Base-by-base conservation (phyloP, 2,113 vertebrate species). In the Nycticebus coucang region DNA sequence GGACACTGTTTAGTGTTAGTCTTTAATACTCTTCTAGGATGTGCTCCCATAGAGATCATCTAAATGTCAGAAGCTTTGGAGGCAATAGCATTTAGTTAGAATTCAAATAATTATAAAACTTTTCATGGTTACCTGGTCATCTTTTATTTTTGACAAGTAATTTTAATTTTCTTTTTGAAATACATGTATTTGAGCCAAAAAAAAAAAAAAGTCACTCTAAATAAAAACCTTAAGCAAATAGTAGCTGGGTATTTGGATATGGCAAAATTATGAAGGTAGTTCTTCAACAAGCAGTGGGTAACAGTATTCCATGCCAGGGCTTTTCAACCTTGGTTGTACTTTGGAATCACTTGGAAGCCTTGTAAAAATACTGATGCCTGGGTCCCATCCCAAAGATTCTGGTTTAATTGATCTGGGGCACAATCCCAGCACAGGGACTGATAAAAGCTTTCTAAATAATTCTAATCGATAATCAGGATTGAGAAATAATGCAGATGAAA, bases 101-200 rank as follows among this genome's bases (percentile, higher is more conserved):
- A 80, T 66, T 87, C 57, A 88, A 57, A 90, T 77, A 81, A 89
- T 85, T 91, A 55, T 35, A 75, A 57, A 21, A 24, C 6, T 86
- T 78, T 91, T 89, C 21, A 41, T 86, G 22, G 33, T 75, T 87
- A 78, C 55, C 21, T 89, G 41, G 2, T 80, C 91, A 83, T 93
- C 87, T 85, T 88, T 55, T 85, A 33, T 79, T 88, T 92, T 72
- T 89, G 72, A 78, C 41, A 87, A 66, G 10, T 55, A 11, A 94
- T 81, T 93, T 92, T 75, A 71, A 45, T 72, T 93, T 96, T 97
- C 33, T 79, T 45, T 86, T 82, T 79, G 37, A 95, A 93, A 92
- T 72, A 93, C 77, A 85, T 55, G 8, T 84, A 92, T 89, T 87
- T 57, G 87, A 66, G 55, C 5, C 37, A 60, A 68, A 81, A 77